Conservation (phyloP, 2,113 vertebrate genomes). For the Thomomys bottae region DNA sequence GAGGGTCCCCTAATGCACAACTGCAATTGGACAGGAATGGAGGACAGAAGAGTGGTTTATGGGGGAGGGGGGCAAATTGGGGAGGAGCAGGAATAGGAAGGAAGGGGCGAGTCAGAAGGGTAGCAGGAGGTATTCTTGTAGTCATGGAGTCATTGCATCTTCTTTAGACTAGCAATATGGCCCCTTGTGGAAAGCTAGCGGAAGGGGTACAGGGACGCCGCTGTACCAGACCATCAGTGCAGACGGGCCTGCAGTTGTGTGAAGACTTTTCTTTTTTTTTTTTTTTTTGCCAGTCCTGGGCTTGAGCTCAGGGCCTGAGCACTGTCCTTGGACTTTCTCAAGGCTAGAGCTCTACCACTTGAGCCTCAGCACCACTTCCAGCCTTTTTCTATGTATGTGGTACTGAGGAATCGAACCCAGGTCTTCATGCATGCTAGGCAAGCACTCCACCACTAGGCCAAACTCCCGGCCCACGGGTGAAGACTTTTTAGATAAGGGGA, state of each 20-base stretch:
- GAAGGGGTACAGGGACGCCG: fast-evolving
- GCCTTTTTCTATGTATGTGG: too few species aligned
- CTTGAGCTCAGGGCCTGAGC: too few species aligned
- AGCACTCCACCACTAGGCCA: too few species aligned
- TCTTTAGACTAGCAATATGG: background rate
- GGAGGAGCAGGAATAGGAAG: fast-evolving
- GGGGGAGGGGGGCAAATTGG: background rate
- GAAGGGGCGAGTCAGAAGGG: fast-evolving
- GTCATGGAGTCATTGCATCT: fast-evolving
- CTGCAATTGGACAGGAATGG: background rate
- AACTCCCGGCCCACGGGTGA: too few species aligned
- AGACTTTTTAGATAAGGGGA: background rate
- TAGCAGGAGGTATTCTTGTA: background rate
- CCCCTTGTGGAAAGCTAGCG: fast-evolving
- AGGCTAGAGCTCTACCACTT: too few species aligned
- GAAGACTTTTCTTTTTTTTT: background rate
- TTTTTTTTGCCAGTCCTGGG: too few species aligned
- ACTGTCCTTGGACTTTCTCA: too few species aligned
- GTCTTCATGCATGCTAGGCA: too few species aligned
- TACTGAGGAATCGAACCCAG: too few species aligned
- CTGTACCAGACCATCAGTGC: fast-evolving
- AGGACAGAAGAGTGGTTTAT: fast-evolving
- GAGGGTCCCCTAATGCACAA: too few species aligned
- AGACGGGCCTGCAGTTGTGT: background rate
- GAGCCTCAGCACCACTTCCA: too few species aligned